phyloP scores from a whole-genome alignment of 2,888 invertebrate species.

The Endotricha flammealis region DNA sequence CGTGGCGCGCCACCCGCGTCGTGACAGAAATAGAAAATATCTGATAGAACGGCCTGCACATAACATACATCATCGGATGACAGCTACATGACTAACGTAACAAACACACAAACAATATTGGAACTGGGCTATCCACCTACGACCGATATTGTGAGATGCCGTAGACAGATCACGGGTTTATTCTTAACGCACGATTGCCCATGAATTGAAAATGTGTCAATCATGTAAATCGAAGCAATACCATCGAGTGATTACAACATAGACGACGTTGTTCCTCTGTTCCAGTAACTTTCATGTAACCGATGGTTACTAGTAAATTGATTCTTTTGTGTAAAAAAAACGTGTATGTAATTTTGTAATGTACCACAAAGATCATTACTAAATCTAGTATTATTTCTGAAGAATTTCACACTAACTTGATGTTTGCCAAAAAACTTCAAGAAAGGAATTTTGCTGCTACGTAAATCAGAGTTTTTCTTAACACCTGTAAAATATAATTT shows the following conservation, averaged over 20 bases:
- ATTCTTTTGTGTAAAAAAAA: no score
- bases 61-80: conserved; percentile 54
- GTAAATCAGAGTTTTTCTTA: no score
- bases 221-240: conserved; percentile 4
- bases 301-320: no score
- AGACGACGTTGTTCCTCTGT: no score
- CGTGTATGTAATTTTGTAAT: no score
- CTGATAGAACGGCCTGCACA: conserved; percentile 45
- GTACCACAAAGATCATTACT: no score
- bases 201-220: conserved; percentile 19
- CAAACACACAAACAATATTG: conserved; percentile 38
- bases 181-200: conserved; percentile 14
- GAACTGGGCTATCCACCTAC: conserved; percentile 18
- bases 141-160: conserved; percentile 25
- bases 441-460: no score
- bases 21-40: conserved; percentile 65
- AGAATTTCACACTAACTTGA: no score
- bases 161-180: conserved; percentile 20
- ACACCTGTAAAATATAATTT: no score
- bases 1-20: conserved; percentile 50
- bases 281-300: no score
- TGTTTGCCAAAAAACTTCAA: no score
- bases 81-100: conserved; percentile 46
- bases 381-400: no score
- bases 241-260: background rate